Evolutionary conservation across 1,140 invertebrate genomes (phyloP).

Genomic region (Neomicropteryx cornuta): DNA sequence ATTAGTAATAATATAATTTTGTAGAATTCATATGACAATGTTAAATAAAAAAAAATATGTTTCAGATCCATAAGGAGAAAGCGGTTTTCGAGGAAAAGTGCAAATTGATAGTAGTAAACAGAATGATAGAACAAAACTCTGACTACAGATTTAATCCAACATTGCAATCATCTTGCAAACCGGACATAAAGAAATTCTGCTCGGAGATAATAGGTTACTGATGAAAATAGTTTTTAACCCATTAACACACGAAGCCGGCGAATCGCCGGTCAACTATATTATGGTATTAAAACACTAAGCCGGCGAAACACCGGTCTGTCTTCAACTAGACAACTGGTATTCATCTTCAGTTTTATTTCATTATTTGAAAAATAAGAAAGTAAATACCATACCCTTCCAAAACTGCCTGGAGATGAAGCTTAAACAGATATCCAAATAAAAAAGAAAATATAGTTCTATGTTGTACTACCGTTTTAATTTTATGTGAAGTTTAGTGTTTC

Average conservation of each 20-base stretch:
- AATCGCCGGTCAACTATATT: no score
- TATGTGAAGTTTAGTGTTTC: no score
- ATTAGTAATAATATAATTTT: constrained; percentile 7
- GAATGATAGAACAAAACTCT: constrained; percentile 86
- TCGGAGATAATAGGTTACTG: constrained; percentile 49
- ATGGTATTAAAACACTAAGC: no score
- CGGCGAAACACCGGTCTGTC: no score
- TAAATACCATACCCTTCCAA: no score
- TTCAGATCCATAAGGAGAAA: constrained; percentile 67
- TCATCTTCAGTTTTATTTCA: no score
- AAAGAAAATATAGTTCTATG: neutral
- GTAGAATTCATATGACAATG: neutral
- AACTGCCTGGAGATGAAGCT: no score
- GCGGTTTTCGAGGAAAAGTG: constrained; percentile 77
- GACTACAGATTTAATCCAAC: constrained; percentile 89
- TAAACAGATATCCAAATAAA: no score
- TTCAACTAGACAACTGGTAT: constrained; percentile 36
- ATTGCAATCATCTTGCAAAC: constrained; percentile 62
- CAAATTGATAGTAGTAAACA: constrained; percentile 69
- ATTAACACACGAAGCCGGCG: no score
- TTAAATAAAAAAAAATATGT: constrained; percentile 20
- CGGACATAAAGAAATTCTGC: constrained; percentile 70
- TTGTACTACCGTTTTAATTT: neutral
- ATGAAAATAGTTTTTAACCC: no score
- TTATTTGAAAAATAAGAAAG: no score